Conservation (phyloP, 2,113 vertebrate genomes). For the Lepus timidus region DNA sequence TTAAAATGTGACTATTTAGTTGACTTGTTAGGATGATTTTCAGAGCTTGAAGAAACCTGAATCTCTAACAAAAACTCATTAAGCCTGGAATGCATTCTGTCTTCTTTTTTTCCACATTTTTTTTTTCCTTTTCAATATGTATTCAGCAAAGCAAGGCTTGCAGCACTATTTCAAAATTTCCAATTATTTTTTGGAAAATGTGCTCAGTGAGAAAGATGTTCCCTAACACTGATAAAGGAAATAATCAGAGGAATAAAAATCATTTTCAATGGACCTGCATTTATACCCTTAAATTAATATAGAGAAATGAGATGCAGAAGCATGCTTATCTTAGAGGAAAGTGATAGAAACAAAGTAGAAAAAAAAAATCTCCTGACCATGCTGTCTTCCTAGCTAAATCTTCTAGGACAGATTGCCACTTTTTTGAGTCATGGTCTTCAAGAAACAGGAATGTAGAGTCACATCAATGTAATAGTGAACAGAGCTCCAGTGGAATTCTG, state of each 20-base stretch:
- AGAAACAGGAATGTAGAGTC: not conserved
- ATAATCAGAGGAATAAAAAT: conserved; percentile 50
- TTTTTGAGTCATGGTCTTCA: not conserved
- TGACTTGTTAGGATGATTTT: conserved; percentile 69
- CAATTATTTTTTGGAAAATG: conserved; percentile 59
- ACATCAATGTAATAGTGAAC: not conserved
- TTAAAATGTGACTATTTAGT: conserved; percentile 69
- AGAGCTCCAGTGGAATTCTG: not conserved
- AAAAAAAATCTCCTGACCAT: not conserved
- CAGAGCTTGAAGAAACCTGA: conserved; percentile 29
- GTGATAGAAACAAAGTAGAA: not conserved
- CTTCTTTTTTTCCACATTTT: not conserved
- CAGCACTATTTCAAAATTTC: conserved; percentile 53
- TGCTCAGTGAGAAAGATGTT: conserved; percentile 53
- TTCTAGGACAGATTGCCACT: not conserved
- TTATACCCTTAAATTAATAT: conserved; percentile 35
- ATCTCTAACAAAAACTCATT: conserved; percentile 53
- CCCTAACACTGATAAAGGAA: conserved; percentile 54
- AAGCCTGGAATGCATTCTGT: not conserved
- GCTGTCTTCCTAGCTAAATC: conserved; percentile 1
- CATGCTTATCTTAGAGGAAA: conserved; percentile 42
- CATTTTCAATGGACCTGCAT: conserved; percentile 2
- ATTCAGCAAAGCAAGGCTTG: conserved; percentile 42
- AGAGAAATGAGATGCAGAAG: not conserved
- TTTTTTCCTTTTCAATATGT: conserved; percentile 39